Evolutionary conservation across 1,140 invertebrate species (phyloP).

Genomic region (Thereuonema tuberculata): DNA sequence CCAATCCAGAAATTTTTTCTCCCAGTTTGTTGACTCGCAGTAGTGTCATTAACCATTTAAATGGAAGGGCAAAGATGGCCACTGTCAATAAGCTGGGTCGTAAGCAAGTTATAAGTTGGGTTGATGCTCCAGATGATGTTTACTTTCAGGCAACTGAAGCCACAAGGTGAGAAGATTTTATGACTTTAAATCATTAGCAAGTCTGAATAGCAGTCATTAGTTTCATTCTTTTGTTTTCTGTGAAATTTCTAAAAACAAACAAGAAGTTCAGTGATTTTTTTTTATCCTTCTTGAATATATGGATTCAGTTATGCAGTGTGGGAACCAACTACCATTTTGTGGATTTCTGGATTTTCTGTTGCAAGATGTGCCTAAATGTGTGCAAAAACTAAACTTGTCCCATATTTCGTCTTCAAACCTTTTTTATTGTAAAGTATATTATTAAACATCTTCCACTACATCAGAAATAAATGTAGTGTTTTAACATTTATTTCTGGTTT

Average conservation of each 20-base stretch:
- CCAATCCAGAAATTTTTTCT: constrained; percentile 17
- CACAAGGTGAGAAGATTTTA: constrained; percentile 54
- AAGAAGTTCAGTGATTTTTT: constrained; percentile 7
- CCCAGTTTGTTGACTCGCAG: constrained; percentile 19
- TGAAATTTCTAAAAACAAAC: neutral
- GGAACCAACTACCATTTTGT: too few relatives aligned
- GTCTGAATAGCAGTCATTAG: too few relatives aligned
- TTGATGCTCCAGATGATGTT: constrained; percentile 93
- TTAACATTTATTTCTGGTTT: too few relatives aligned
- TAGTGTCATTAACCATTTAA: constrained; percentile 31
- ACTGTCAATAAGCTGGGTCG: constrained; percentile 45
- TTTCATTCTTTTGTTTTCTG: neutral
- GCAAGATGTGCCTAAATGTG: too few relatives aligned
- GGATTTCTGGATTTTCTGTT: too few relatives aligned
- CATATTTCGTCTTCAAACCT: too few relatives aligned
- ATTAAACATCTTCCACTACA: too few relatives aligned
- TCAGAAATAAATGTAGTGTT: too few relatives aligned
- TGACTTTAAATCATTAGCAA: too few relatives aligned
- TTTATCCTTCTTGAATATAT: constrained; percentile 8
- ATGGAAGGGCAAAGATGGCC: constrained; percentile 53
- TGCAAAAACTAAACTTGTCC: too few relatives aligned
- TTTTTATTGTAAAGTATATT: too few relatives aligned
- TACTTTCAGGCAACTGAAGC: constrained; percentile 82
- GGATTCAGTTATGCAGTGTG: too few relatives aligned
- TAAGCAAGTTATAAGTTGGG: constrained; percentile 90